These are phyloP conservation scores for Neocrepidodera transversa DNA, from an alignment of 2,888 invertebrate genomes.

Conservation along the genomic window DNA sequence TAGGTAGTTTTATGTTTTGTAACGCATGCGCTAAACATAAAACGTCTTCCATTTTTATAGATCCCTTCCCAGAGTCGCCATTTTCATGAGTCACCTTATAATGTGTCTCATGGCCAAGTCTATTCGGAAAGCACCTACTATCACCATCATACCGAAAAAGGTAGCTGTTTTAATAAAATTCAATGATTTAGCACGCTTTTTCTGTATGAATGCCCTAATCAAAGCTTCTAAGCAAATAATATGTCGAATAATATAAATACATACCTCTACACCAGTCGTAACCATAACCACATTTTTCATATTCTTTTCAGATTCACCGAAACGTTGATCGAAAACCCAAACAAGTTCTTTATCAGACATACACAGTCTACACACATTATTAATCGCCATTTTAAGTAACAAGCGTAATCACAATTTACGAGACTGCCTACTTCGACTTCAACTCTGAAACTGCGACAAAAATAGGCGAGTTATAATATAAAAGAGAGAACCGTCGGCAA, in stretches of 20 bases:
- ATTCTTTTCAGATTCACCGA: conserved; percentile 30
- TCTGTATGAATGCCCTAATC: too few relatives aligned
- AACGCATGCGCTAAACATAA: too few relatives aligned
- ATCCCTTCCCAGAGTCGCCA: too few relatives aligned
- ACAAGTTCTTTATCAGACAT: conserved; percentile 36
- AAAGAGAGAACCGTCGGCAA: neutral
- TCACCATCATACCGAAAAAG: neutral
- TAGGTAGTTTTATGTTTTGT: too few relatives aligned
- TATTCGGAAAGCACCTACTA: too few relatives aligned
- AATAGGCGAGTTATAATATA: neutral
- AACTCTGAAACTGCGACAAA: neutral
- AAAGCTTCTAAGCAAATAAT: too few relatives aligned
- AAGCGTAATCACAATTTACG: neutral
- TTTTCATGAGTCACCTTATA: too few relatives aligned
- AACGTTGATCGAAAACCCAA: conserved; percentile 37
- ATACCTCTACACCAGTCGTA: conserved; percentile 45
- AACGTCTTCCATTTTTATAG: too few relatives aligned
- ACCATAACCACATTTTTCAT: conserved; percentile 42
- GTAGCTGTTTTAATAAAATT: too few relatives aligned
- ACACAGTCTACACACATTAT: conserved; percentile 40
- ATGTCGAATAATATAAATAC: neutral
- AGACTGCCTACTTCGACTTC: neutral
- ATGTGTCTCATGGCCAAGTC: too few relatives aligned
- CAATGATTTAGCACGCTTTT: too few relatives aligned
- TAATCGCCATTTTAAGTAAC: conserved; percentile 6